Evolutionary conservation across 1,140 invertebrate species (phyloP), one percentile per base, ranked within the genome.

Genomic region (Sminthurinus signatus): DNA sequence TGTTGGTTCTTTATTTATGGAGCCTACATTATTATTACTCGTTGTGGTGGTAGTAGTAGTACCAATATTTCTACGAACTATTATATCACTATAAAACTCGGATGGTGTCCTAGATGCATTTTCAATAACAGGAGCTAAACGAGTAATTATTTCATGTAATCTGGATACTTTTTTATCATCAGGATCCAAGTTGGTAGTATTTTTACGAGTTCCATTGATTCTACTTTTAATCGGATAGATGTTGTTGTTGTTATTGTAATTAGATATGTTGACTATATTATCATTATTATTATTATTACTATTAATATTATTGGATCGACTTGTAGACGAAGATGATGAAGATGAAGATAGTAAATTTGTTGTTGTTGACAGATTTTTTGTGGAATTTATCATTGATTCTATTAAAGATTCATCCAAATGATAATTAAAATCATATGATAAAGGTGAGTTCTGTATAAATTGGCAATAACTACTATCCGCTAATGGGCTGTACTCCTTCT

Each of bases 401-500:
- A 52, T 10, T 15, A 62, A 25, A 28, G 46, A 59, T 21, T 61
- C 54, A 27, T 67, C 65, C 4, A 62, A 31, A 12, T 67, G 60
- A 28, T 62, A 67, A 15, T 67, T 23, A 32, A 67, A 43, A 19
- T 64, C 42, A 21, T 56, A 67, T 1, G 51, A 36, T 12, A 21
- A 29, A 15, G 54, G 42, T 2, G 39, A 39, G 25, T 36, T 39
- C 31, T 60, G 46, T 36, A 63, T 29, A 12, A 65, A 42, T 42
- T 31, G 25, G 0, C 57, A 50, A 36, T 48, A 68, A 25, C 56
- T 51, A 10, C 32, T 29, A 21, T 57, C 31, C 21, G 43, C 32
- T 17, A 58, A 50, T 12, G 68, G 48, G 28, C 65, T 58, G 36
- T 51, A 69, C 19, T 32, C 12, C 39, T 55, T 39, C 50, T 69